phyloP scores from a whole-genome alignment of 2,797 vertebrate species.

The Pteronotus mesoamericanus region DNA sequence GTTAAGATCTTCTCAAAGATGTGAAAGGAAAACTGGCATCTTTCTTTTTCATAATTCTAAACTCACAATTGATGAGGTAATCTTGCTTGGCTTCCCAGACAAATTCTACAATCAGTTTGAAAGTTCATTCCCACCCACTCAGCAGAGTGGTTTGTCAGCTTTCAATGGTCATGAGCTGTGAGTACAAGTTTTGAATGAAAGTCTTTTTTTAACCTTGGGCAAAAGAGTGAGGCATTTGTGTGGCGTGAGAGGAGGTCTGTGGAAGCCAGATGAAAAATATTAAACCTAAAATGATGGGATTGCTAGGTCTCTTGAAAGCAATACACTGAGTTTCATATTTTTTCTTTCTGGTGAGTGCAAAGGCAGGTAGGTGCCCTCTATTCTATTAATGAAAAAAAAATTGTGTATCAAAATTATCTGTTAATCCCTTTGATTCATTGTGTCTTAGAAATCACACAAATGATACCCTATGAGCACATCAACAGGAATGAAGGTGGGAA shows the following conservation, averaged over 20 bases:
- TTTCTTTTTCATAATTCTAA: neutral
- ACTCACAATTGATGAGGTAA: neutral
- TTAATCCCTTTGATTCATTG: slow-evolving; percentile 13
- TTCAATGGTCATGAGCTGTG: neutral
- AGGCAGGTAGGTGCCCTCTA: neutral
- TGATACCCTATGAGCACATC: slow-evolving; percentile 17
- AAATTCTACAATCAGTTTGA: neutral
- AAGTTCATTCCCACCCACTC: neutral
- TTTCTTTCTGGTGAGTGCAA: neutral
- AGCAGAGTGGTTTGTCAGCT: neutral
- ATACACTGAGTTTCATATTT: neutral
- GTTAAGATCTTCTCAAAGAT: neutral
- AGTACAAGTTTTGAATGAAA: neutral
- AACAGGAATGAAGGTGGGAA: neutral
- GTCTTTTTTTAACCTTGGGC: neutral
- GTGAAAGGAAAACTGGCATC: neutral
- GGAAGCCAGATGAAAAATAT: neutral
- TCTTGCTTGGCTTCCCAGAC: neutral
- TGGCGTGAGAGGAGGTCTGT: neutral
- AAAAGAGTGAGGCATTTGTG: neutral
- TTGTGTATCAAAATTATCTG: neutral
- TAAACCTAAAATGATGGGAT: neutral
- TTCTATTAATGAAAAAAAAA: neutral
- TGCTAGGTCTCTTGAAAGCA: neutral
- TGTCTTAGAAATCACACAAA: neutral